Conservation (phyloP, 2,888 invertebrate genomes). For the Dryocosmus kuriphilus region DNA sequence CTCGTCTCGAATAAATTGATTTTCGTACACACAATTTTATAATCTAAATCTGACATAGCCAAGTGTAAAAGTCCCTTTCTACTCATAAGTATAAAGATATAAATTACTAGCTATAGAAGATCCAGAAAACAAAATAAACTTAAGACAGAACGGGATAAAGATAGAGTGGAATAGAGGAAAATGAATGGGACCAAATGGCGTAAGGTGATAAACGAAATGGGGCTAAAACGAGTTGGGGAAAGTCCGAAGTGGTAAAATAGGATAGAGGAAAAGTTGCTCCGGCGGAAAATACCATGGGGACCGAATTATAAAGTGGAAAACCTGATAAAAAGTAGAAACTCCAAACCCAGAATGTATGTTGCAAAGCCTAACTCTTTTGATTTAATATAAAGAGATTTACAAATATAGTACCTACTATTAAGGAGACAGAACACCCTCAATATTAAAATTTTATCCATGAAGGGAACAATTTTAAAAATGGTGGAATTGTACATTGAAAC, state of each 20-base stretch:
- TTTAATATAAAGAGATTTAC: background rate
- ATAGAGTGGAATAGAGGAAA: background rate
- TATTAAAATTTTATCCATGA: background rate
- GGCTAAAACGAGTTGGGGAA: constrained; percentile 23
- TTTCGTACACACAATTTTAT: background rate
- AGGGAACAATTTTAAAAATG: too few relatives aligned
- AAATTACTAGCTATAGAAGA: background rate
- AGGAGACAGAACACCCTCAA: background rate
- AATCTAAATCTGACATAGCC: background rate
- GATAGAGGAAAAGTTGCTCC: constrained; percentile 17
- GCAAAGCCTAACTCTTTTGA: background rate
- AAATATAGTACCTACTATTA: background rate
- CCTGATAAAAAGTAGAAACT: background rate
- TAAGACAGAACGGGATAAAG: background rate
- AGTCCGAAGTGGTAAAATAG: constrained; percentile 16
- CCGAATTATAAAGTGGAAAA: constrained; percentile 24
- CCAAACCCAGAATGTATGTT: background rate
- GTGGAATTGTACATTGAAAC: too few relatives aligned
- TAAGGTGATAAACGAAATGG: constrained; percentile 24
- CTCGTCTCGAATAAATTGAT: background rate
- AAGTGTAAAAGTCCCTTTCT: background rate
- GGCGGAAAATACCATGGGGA: constrained; percentile 11
- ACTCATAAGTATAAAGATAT: background rate
- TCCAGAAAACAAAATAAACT: background rate
- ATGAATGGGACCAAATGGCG: constrained; percentile 14